Conservation (phyloP, 2,888 invertebrate species). For the Hyalella azteca region DNA sequence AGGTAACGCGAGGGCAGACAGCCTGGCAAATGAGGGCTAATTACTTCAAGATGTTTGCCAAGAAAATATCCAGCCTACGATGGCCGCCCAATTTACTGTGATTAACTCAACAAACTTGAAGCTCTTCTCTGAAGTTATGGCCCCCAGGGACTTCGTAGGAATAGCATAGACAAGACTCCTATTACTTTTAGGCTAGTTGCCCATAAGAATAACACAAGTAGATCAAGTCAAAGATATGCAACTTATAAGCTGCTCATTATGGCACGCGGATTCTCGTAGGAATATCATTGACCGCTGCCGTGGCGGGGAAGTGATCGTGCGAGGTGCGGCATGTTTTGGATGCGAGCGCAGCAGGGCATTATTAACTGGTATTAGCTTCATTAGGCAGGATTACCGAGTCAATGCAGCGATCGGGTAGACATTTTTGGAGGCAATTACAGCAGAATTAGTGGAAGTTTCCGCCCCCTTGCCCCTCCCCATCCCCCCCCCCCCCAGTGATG, state of each 20-base stretch:
- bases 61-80: background rate
- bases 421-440: constrained; percentile 24
- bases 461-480: background rate
- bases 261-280: background rate
- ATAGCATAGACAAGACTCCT: too few relatives aligned
- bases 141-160: too few relatives aligned
- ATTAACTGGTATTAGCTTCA: constrained; percentile 36
- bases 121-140: too few relatives aligned
- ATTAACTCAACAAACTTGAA: constrained; percentile 3
- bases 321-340: constrained; percentile 13
- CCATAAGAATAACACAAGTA: too few relatives aligned
- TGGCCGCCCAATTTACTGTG: background rate
- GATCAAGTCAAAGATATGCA: too few relatives aligned
- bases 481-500: too few relatives aligned
- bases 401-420: constrained; percentile 16
- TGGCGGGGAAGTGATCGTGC: background rate
- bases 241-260: too few relatives aligned
- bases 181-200: too few relatives aligned
- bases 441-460: constrained; percentile 23
- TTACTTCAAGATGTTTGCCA: background rate
- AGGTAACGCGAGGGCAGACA: background rate
- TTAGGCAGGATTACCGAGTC: constrained; percentile 23
- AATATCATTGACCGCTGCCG: background rate
- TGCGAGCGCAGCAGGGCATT: constrained; percentile 6
- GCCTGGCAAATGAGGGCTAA: constrained; percentile 14